Conservation (phyloP, 2,113 vertebrate genomes). For the Pelobates fuscus region DNA sequence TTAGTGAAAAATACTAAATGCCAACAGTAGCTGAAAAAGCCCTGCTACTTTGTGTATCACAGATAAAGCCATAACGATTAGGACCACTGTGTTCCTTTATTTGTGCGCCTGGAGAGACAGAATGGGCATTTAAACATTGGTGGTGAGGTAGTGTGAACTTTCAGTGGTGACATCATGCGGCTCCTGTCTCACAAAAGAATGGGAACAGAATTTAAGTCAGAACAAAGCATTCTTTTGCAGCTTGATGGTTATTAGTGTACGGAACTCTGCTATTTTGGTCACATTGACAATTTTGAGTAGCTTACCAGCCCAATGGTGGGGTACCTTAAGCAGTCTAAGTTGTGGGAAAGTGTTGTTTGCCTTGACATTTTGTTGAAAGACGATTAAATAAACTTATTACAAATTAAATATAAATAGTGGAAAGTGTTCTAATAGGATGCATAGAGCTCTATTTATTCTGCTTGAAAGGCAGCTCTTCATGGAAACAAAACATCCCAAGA, state of each 20-base stretch:
- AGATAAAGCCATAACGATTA: neutral
- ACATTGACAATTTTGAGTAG: conserved; percentile 10
- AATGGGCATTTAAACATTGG: conserved; percentile 6
- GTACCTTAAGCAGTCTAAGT: conserved; percentile 16
- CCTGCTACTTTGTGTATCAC: no score
- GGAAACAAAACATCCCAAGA: neutral
- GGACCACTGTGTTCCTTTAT: neutral
- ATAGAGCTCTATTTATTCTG: conserved; percentile 6
- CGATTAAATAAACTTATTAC: conserved; percentile 29
- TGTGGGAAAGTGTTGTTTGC: conserved; percentile 26
- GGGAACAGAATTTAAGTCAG: conserved; percentile 13
- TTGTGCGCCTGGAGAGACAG: neutral
- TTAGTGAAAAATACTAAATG: no score
- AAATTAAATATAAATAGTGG: conserved; percentile 13
- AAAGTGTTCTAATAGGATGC: neutral
- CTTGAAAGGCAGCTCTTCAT: conserved; percentile 7
- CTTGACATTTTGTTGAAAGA: conserved; percentile 11
- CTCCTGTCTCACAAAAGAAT: conserved; percentile 20
- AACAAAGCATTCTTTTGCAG: conserved; percentile 37
- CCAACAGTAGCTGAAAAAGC: no score
- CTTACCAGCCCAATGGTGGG: conserved; percentile 12
- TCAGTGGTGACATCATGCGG: conserved; percentile 37
- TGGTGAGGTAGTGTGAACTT: conserved; percentile 14
- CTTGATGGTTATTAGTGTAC: conserved; percentile 18
- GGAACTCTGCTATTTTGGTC: conserved; percentile 17